Evolutionary conservation across 1,140 invertebrate genomes (phyloP).

Genomic region (Neelides sp.): DNA sequence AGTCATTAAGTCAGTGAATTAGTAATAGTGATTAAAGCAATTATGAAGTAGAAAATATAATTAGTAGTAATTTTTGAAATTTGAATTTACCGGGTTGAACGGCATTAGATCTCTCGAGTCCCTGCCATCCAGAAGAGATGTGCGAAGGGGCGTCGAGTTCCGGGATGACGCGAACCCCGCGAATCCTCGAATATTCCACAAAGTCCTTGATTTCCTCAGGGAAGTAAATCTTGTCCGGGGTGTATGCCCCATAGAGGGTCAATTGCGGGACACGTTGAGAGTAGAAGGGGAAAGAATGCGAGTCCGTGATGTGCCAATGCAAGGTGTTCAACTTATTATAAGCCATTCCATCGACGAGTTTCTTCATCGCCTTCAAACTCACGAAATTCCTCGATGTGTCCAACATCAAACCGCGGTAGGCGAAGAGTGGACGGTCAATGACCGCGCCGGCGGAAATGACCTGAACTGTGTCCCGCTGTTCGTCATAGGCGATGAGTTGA

Average conservation of each 20-base stretch:
- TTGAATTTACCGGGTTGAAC: constrained; percentile 29
- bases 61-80: constrained; percentile 20
- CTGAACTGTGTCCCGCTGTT: constrained; percentile 29
- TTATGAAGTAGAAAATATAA: not conserved
- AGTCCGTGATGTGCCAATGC: constrained; percentile 37
- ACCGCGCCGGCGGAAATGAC: constrained; percentile 30
- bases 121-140: constrained; percentile 36
- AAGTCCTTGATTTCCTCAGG: constrained; percentile 33
- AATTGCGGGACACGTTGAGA: constrained; percentile 34
- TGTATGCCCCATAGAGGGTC: constrained; percentile 36
- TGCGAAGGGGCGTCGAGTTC: constrained; percentile 37
- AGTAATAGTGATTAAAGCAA: not conserved
- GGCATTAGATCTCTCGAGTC: constrained; percentile 31
- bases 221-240: constrained; percentile 33
- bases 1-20: not conserved
- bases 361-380: constrained; percentile 31
- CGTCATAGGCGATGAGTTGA: constrained; percentile 33
- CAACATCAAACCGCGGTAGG: constrained; percentile 31
- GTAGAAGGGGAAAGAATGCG: constrained; percentile 36
- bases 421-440: constrained; percentile 32
- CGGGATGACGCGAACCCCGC: constrained; percentile 36
- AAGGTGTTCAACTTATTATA: constrained; percentile 36
- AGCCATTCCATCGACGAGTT: constrained; percentile 35
- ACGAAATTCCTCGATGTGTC: constrained; percentile 34
- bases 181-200: constrained; percentile 33